These are phyloP conservation scores for Dissostichus mawsoni DNA, from an alignment of 2,113 vertebrate species.

Conservation along the genomic window DNA sequence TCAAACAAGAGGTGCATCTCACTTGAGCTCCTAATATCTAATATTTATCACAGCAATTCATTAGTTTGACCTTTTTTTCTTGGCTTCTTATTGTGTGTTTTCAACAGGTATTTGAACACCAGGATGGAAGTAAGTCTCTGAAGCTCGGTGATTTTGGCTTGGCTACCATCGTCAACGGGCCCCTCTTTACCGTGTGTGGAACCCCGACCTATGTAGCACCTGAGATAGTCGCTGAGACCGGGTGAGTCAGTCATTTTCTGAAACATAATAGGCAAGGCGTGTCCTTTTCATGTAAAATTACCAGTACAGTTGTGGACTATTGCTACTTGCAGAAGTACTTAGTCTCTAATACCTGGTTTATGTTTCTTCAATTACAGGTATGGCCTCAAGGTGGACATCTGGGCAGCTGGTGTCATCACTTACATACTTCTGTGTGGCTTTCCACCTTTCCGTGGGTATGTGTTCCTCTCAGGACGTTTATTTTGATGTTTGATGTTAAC, in stretches of 20 bases:
- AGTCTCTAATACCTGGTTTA: background rate
- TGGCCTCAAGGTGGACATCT: conserved; percentile 97
- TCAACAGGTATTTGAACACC: conserved; percentile 95
- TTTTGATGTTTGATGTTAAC: background rate
- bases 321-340: background rate
- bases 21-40: background rate
- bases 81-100: conserved; percentile 3
- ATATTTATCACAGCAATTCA: background rate
- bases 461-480: conserved; percentile 9
- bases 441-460: conserved; percentile 96
- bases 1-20: background rate
- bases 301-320: background rate
- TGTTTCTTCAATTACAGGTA: conserved; percentile 85
- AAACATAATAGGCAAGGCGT: too few species aligned
- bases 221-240: conserved; percentile 96
- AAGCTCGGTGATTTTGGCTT: conserved; percentile 97
- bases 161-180: conserved; percentile 94
- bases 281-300: background rate
- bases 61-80: background rate
- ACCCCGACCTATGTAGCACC: conserved; percentile 98
- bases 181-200: conserved; percentile 94
- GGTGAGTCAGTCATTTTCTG: conserved; percentile 81
- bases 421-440: conserved; percentile 98
- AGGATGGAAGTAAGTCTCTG: conserved; percentile 94
- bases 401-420: conserved; percentile 97